Conservation (phyloP, 2,113 vertebrate genomes). For the Pseudolaguvia tuberculata region DNA sequence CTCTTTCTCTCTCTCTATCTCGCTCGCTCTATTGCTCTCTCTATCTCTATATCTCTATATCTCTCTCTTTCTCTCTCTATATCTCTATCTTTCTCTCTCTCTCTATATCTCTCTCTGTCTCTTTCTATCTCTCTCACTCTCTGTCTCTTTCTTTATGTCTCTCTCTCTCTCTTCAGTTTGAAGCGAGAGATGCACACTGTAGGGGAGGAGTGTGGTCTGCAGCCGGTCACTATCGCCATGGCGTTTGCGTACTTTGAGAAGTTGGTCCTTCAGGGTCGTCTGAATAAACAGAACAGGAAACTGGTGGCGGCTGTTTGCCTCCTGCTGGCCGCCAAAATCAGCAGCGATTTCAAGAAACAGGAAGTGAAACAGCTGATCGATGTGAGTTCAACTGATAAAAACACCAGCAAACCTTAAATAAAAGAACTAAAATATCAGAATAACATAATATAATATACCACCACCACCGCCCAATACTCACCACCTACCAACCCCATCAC, state of each 20-base stretch:
- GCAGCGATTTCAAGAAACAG: slow-evolving; percentile 89
- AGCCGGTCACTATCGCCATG: slow-evolving; percentile 91
- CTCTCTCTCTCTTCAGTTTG: slow-evolving; percentile 64
- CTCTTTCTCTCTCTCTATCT: too few species aligned
- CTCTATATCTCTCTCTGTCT: neutral
- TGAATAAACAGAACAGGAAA: slow-evolving; percentile 98
- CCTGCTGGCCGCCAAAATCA: slow-evolving; percentile 95
- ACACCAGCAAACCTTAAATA: too few species aligned
- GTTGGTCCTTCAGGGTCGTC: slow-evolving; percentile 89
- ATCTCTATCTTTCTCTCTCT: neutral
- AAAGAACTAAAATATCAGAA: too few species aligned
- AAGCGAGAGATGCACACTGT: slow-evolving; percentile 92
- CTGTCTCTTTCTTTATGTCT: neutral
- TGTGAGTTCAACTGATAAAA: too few species aligned
- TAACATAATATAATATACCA: too few species aligned
- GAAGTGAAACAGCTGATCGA: slow-evolving; percentile 94
- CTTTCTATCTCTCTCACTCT: neutral
- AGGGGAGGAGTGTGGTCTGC: slow-evolving; percentile 85
- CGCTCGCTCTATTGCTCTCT: too few species aligned
- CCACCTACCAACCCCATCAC: too few species aligned
- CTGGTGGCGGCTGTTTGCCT: slow-evolving; percentile 89
- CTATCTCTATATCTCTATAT: too few species aligned
- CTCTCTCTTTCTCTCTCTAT: too few species aligned
- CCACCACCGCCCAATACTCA: too few species aligned
- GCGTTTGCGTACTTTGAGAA: slow-evolving; percentile 99